A percentile compares a stretch with the other conserved stretches of the same genome.
Conservation (phyloP, 2,113 vertebrate species). For the Caretta caretta region DNA sequence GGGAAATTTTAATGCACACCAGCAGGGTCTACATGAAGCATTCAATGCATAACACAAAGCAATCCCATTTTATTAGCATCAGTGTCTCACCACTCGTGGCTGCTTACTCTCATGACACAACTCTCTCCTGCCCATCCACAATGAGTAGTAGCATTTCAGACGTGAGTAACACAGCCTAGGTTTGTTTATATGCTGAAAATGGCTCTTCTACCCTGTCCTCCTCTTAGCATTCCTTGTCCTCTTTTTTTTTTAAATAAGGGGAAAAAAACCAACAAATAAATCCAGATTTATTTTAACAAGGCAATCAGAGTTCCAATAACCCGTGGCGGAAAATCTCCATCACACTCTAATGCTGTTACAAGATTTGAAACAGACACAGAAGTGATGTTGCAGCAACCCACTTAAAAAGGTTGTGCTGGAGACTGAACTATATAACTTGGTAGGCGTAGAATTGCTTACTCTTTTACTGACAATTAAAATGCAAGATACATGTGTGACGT, state of each 20-base stretch:
- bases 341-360: not conserved
- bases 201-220: not conserved
- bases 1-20: not conserved
- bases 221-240: not conserved
- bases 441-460: not conserved
- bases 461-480: not conserved
- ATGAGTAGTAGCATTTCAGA: not conserved
- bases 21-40: not conserved
- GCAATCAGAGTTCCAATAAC: not conserved
- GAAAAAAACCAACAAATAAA: not conserved
- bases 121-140: not conserved
- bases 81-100: slow-evolving; percentile 35
- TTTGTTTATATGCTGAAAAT: not conserved
- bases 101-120: slow-evolving; percentile 14
- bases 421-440: not conserved
- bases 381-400: not conserved
- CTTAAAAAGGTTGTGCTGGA: not conserved
- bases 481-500: not conserved
- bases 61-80: slow-evolving; percentile 49
- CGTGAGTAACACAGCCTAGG: not conserved
- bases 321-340: not conserved
- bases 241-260: not conserved
- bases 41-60: not conserved
- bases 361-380: not conserved
- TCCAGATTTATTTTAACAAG: not conserved